Percentiles rank a stretch among this genome's conserved stretches.
Evolutionary conservation across 2,888 invertebrate genomes (phyloP).

Genomic region (Strigamia transsilvanica): DNA sequence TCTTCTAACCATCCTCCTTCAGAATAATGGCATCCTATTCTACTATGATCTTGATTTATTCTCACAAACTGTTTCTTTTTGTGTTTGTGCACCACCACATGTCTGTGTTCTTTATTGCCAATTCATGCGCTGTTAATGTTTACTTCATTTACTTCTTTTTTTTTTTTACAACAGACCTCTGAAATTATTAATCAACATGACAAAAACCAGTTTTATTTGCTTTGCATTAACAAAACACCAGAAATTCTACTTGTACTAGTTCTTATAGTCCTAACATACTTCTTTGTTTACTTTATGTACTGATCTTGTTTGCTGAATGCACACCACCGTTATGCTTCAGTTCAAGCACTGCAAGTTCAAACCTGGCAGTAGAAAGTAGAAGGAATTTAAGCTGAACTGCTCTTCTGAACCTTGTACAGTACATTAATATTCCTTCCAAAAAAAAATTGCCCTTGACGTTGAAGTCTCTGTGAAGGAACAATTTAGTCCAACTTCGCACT

Average conservation of each 20-base stretch:
- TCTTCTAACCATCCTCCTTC: not conserved
- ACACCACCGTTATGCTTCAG: not conserved
- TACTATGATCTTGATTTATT: slow-evolving; percentile 21
- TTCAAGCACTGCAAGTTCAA: not conserved
- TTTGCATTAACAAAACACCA: no score
- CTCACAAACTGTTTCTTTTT: slow-evolving; percentile 16
- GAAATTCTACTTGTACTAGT: no score
- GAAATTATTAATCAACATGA: not conserved
- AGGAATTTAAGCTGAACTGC: not conserved
- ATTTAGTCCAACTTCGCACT: no score
- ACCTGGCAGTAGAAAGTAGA: not conserved
- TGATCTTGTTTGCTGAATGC: slow-evolving; percentile 14
- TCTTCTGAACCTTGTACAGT: no score
- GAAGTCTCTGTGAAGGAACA: no score
- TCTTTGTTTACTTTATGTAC: not conserved
- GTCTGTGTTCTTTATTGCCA: slow-evolving; percentile 7
- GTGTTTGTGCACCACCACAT: slow-evolving; percentile 18
- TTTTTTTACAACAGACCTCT: not conserved
- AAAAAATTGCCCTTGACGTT: no score
- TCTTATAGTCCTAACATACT: no score
- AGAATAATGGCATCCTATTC: slow-evolving; percentile 15
- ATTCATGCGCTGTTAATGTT: slow-evolving; percentile 22
- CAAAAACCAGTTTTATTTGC: not conserved
- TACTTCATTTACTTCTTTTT: not conserved
- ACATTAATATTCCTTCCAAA: no score